phyloP scores from a whole-genome alignment of 37 sponge, comb jelly and placozoan species.

The Beroe forskalii region DNA sequence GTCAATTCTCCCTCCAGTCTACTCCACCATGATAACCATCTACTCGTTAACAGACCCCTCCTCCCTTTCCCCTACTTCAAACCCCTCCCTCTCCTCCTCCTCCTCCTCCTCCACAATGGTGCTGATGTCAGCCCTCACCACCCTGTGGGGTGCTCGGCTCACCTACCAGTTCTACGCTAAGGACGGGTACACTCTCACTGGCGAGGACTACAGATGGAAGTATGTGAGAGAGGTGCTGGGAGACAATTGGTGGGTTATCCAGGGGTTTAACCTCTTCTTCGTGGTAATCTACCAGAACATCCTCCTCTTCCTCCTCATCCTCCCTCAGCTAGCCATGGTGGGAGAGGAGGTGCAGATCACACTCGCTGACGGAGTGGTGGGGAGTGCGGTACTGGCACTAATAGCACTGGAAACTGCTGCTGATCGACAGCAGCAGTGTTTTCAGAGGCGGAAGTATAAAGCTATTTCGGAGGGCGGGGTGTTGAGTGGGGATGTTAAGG shows the following conservation, averaged over 20 bases:
- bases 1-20: conserved; percentile 43
- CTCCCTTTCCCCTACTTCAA: background rate
- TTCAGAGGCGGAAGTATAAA: conserved; percentile 12
- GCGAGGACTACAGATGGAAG: conserved; percentile 64
- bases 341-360: background rate
- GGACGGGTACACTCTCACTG: conserved; percentile 44
- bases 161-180: conserved; percentile 40
- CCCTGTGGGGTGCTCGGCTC: conserved; percentile 12
- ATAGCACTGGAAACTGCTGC: background rate
- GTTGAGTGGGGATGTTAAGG: background rate
- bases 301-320: conserved; percentile 43
- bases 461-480: background rate
- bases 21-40: conserved; percentile 1
- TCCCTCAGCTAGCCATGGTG: background rate
- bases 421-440: conserved; percentile 16
- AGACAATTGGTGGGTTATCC: background rate
- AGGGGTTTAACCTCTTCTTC: conserved; percentile 35
- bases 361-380: background rate
- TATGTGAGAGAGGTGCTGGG: conserved; percentile 22
- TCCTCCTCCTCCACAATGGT: background rate
- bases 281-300: conserved; percentile 56
- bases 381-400: background rate
- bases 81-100: background rate
- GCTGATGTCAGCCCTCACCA: background rate
- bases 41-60: background rate